Base-by-base conservation (phyloP, 2,888 invertebrate species). In the Phytoseiulus persimilis region DNA sequence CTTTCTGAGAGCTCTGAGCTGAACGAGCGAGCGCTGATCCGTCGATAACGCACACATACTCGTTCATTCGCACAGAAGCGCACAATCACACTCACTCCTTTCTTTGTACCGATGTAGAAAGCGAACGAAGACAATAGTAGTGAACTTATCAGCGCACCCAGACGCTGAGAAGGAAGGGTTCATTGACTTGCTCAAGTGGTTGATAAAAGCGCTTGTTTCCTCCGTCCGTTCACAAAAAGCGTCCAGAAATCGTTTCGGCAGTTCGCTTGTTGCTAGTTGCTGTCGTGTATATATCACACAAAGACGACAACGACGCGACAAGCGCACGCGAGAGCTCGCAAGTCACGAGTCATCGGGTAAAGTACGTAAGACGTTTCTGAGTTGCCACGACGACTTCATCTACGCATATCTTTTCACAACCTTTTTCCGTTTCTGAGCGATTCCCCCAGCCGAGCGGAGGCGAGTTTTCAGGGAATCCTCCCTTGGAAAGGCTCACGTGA, bases 141-240 rank as follows among this genome's bases (percentile, higher is more conserved):
- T 65, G 65, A 65, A 65, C 65, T 65, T 65, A 65, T 65, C 65
- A 65, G 65, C 65, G 65, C 65, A 65, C 65, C 65, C 65, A 65
- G 65, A 65, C 65, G 65, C 65, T 65, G 65, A 65, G 65, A 65
- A 65, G 65, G 65, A 65, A 65, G 65, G 65, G 65, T 65, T 65
- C 65, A 65, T 65, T 65, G 65, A 65, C 65, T 65, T 65, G 65
- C 65, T 65, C 65, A 65, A 65, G 65, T 65, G 65, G 65, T 65
- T 65, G 65, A 65, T 65, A 65, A 65, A 65, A 65, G 65, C 65
- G 65, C 65, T 28, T 65, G 65, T 65, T 65, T 39, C 39, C 39
- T 39, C 65, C 65, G 65, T 65, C 18, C 65, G 65, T 65, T 23
- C 65, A 65, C 65, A 65, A 65, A 65, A 65, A 65, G 65, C 65